Conservation (phyloP, 1,140 invertebrate species). For the Papilio polyxenes region DNA sequence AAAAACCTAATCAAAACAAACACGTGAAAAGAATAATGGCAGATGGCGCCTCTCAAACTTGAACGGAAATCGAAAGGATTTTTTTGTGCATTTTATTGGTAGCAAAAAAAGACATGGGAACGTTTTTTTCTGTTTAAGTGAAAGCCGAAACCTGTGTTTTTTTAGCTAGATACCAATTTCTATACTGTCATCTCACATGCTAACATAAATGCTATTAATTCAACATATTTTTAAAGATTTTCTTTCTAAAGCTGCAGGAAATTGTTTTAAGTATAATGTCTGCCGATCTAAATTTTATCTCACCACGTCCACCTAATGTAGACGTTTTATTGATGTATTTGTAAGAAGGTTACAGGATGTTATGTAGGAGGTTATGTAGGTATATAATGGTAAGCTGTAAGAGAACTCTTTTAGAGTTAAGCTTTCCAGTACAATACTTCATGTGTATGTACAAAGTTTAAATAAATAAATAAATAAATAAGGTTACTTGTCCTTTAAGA, state of each 20-base stretch:
- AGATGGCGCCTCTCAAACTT: constrained; percentile 68
- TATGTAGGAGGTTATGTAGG: too few relatives aligned
- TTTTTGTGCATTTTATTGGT: constrained; percentile 61
- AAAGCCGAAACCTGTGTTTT: constrained; percentile 57
- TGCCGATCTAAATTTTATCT: too few relatives aligned
- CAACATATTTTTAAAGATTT: background rate
- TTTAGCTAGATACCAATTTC: background rate
- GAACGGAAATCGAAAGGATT: constrained; percentile 76
- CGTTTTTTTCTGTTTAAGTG: constrained; percentile 58
- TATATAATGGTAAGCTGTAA: too few relatives aligned
- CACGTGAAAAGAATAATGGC: constrained; percentile 71
- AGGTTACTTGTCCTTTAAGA: too few relatives aligned
- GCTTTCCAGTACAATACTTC: too few relatives aligned
- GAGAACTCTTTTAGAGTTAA: too few relatives aligned
- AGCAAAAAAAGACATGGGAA: constrained; percentile 72
- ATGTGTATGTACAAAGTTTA: too few relatives aligned
- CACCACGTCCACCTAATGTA: too few relatives aligned
- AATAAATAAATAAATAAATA: too few relatives aligned
- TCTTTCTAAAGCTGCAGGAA: background rate
- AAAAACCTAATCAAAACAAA: constrained; percentile 71
- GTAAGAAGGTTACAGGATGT: too few relatives aligned
- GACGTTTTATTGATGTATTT: too few relatives aligned
- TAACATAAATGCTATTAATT: background rate
- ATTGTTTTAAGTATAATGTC: too few relatives aligned
- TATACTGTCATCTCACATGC: background rate